Conservation (phyloP, 2,888 invertebrate species). For the Perizoma flavofasciatum region DNA sequence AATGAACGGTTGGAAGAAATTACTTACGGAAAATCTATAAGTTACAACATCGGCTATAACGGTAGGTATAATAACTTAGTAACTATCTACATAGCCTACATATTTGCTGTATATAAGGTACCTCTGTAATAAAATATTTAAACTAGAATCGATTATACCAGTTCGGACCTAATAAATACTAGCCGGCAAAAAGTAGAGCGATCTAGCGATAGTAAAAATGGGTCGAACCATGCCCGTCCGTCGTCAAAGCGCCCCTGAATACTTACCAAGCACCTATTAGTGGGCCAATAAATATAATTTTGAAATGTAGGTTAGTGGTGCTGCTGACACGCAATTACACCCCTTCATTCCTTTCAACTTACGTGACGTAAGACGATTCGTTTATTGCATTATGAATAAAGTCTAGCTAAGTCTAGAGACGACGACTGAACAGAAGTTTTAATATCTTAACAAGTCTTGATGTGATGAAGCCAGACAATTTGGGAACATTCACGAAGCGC, state of each 20-base stretch:
- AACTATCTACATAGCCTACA: too few relatives aligned
- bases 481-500: background rate
- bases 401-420: background rate
- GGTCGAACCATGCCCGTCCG: constrained; percentile 54
- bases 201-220: constrained; percentile 74
- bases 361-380: constrained; percentile 1
- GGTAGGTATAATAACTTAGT: too few relatives aligned
- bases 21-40: too few relatives aligned
- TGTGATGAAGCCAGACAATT: constrained; percentile 1
- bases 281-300: constrained; percentile 65
- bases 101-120: too few relatives aligned
- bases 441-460: background rate
- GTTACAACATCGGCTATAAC: too few relatives aligned
- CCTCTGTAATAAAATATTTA: background rate
- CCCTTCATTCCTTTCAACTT: constrained; percentile 18
- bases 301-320: constrained; percentile 73
- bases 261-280: constrained; percentile 39
- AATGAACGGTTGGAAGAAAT: too few relatives aligned
- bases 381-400: background rate
- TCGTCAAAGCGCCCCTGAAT: constrained; percentile 62
- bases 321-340: constrained; percentile 65
- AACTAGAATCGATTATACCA: background rate
- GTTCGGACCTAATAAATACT: constrained; percentile 51
- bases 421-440: background rate
- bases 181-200: constrained; percentile 67